Evolutionary conservation across 2,888 invertebrate species (phyloP).

Genomic region (Chymomyza procnemis): DNA sequence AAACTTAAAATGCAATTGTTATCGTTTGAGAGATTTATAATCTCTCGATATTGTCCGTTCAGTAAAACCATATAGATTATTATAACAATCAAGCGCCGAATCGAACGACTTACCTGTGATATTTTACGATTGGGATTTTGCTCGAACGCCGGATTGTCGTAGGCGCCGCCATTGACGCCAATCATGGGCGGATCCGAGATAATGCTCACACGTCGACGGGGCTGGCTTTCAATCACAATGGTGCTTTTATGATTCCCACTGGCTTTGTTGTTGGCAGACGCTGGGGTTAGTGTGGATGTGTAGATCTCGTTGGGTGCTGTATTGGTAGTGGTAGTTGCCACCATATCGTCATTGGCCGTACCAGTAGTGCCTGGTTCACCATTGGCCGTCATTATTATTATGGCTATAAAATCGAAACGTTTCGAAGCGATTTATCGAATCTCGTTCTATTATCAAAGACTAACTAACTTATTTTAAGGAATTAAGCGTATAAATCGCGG

Average conservation of each 20-base stretch:
- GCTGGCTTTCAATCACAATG: conserved; percentile 75
- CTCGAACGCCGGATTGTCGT: conserved; percentile 84
- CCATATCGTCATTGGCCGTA: conserved; percentile 36
- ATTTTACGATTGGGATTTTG: conserved; percentile 80
- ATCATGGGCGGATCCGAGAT: conserved; percentile 80
- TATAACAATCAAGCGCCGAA: background rate
- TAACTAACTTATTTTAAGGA: background rate
- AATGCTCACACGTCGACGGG: conserved; percentile 83
- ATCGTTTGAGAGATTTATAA: background rate
- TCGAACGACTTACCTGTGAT: conserved; percentile 73
- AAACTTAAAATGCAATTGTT: background rate
- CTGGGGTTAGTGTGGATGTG: background rate
- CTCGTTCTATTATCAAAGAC: background rate
- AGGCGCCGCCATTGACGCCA: conserved; percentile 78
- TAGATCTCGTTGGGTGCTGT: conserved; percentile 7
- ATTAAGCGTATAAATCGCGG: background rate
- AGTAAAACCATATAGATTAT: conserved; percentile 43
- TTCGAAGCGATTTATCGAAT: background rate
- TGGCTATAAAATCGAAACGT: conserved; percentile 19
- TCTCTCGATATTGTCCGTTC: background rate
- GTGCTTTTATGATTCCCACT: conserved; percentile 51
- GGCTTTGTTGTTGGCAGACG: conserved; percentile 9
- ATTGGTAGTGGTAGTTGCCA: conserved; percentile 1
- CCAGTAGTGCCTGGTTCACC: conserved; percentile 45
- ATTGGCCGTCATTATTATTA: conserved; percentile 48